Percentiles rank a stretch among this genome's conserved stretches.
phyloP scores from a whole-genome alignment of 2,113 vertebrate species.

The Ochotona princeps region DNA sequence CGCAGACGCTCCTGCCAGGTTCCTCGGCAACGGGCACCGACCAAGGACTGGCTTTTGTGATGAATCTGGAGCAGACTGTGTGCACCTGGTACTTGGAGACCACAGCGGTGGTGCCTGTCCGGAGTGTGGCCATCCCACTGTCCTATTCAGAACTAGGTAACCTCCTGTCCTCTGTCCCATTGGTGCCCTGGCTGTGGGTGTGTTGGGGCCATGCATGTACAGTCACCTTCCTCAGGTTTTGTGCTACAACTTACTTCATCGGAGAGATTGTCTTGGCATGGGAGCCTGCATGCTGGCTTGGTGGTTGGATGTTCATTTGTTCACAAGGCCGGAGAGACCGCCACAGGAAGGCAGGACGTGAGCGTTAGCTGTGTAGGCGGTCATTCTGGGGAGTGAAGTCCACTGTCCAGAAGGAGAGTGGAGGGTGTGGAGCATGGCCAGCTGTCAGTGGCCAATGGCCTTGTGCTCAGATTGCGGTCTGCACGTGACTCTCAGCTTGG shows the following conservation, averaged over 20 bases:
- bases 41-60: conserved; percentile 89
- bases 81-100: conserved; percentile 90
- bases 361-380: background rate
- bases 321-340: background rate
- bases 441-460: background rate
- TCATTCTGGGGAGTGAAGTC: background rate
- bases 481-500: background rate
- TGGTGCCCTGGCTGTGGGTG: background rate
- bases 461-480: background rate
- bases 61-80: conserved; percentile 84
- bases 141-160: conserved; percentile 89
- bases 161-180: background rate
- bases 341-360: background rate
- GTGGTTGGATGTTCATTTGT: background rate
- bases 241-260: background rate
- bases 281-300: background rate
- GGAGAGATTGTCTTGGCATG: background rate
- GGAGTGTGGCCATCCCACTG: conserved; percentile 89
- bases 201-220: background rate
- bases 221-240: background rate
- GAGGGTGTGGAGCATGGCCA: background rate
- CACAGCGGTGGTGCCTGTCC: conserved; percentile 74
- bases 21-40: conserved; percentile 87
- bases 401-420: background rate
- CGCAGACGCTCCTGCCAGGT: conserved; percentile 82